These are phyloP conservation scores for Nebria salina DNA, from an alignment of 2,888 invertebrate species.

Conservation along the genomic window DNA sequence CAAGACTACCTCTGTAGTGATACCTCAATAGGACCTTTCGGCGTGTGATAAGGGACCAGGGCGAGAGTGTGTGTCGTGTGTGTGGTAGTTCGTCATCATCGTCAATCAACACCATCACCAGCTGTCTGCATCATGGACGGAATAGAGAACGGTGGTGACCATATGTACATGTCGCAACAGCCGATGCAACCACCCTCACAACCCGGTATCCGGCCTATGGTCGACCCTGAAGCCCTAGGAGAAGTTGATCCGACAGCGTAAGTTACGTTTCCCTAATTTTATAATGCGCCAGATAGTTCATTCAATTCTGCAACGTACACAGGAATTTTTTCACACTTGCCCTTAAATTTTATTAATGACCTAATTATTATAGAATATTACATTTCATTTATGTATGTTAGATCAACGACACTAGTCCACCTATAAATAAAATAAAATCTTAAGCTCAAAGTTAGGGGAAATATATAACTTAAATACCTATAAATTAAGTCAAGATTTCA, in stretches of 20 bases:
- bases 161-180: slow-evolving; percentile 51
- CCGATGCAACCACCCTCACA: slow-evolving; percentile 49
- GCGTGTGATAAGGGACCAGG: slow-evolving; percentile 13
- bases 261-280: slow-evolving; percentile 47
- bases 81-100: not conserved
- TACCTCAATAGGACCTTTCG: slow-evolving; percentile 46
- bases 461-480: too few relatives aligned
- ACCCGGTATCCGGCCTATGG: slow-evolving; percentile 72
- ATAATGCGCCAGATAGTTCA: too few relatives aligned
- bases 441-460: too few relatives aligned
- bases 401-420: too few relatives aligned
- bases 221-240: slow-evolving; percentile 83
- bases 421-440: too few relatives aligned
- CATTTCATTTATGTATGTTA: too few relatives aligned
- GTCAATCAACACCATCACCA: not conserved
- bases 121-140: slow-evolving; percentile 28
- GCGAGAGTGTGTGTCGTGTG: not conserved
- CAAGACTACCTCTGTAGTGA: slow-evolving; percentile 26
- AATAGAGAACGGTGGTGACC: slow-evolving; percentile 56
- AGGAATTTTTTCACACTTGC: too few relatives aligned
- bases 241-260: slow-evolving; percentile 86
- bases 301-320: too few relatives aligned
- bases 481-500: not conserved
- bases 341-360: too few relatives aligned
- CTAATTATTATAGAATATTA: too few relatives aligned